A percentile compares a stretch with the other conserved stretches of the same genome.
Conservation (phyloP, 1,140 invertebrate species). For the Drosophila nigromelanica region DNA sequence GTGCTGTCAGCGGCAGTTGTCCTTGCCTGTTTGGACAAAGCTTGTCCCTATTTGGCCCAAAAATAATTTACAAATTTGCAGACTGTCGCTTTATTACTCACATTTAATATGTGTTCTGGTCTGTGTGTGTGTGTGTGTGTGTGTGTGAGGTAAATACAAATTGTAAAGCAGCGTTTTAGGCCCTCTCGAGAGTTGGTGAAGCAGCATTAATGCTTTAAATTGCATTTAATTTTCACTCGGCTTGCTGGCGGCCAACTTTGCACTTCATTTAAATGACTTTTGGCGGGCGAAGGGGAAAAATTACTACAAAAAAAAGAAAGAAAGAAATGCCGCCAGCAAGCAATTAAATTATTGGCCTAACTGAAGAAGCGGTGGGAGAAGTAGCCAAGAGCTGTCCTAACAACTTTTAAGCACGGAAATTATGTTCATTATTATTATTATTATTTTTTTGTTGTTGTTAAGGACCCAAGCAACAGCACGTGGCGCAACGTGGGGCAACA, state of each 20-base stretch:
- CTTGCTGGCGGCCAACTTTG: constrained; percentile 55
- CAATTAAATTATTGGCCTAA: constrained; percentile 68
- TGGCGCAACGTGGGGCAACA: constrained; percentile 17
- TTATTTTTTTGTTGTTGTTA: not conserved
- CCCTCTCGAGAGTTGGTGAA: too few relatives aligned
- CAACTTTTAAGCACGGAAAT: constrained; percentile 66
- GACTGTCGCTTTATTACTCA: constrained; percentile 26
- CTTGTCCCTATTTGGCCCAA: constrained; percentile 30
- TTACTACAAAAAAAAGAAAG: constrained; percentile 14
- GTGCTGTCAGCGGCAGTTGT: constrained; percentile 44
- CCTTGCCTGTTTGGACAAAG: constrained; percentile 34
- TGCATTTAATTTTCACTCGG: constrained; percentile 40
- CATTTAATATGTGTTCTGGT: constrained; percentile 18
- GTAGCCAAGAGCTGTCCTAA: constrained; percentile 25
- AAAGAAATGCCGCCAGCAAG: constrained; percentile 53
- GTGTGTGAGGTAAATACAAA: constrained; percentile 17
- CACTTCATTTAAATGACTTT: constrained; percentile 72
- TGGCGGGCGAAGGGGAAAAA: not conserved
- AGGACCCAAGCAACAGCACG: constrained; percentile 9
- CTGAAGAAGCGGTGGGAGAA: not conserved
- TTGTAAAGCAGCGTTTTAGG: constrained; percentile 14
- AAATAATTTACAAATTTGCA: constrained; percentile 54
- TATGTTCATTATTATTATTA: constrained; percentile 64
- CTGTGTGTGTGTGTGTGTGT: constrained; percentile 2
- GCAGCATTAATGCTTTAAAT: constrained; percentile 54